A percentile compares a stretch with the other conserved stretches of the same genome.
phyloP scores from a whole-genome alignment of 2,888 invertebrate species.

The Eupeodes latifasciatus region DNA sequence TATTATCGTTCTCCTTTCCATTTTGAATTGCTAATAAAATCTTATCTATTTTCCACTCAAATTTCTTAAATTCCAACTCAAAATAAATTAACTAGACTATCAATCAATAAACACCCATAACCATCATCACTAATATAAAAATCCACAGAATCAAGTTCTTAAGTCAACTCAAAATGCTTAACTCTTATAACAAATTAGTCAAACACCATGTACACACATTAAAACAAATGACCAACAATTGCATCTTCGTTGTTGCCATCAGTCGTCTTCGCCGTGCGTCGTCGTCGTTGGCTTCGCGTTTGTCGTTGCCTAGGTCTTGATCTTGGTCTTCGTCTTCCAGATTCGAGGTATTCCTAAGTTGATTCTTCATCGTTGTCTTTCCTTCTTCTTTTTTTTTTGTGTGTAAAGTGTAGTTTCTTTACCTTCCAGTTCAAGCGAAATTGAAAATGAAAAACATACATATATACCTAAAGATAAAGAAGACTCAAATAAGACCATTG shows the following conservation, averaged over 20 bases:
- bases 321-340: background rate
- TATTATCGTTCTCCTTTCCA: too few relatives aligned
- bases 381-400: background rate
- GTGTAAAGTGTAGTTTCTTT: conserved; percentile 43
- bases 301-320: background rate
- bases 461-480: conserved; percentile 18
- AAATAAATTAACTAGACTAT: conserved; percentile 22
- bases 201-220: conserved; percentile 74
- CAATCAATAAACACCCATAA: conserved; percentile 43
- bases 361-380: conserved; percentile 1
- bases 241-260: conserved; percentile 37
- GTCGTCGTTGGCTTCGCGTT: too few relatives aligned
- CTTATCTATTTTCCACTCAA: background rate
- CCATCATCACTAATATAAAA: background rate
- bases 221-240: conserved; percentile 71
- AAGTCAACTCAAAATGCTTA: conserved; percentile 39
- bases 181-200: conserved; percentile 72
- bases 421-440: conserved; percentile 57
- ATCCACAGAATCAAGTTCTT: conserved; percentile 29
- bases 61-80: conserved; percentile 24
- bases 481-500: conserved; percentile 4
- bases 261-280: background rate
- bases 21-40: too few relatives aligned
- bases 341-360: background rate
- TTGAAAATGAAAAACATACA: conserved; percentile 19